Conservation (phyloP, 2,113 vertebrate genomes). For the Microcebus jonahi region DNA sequence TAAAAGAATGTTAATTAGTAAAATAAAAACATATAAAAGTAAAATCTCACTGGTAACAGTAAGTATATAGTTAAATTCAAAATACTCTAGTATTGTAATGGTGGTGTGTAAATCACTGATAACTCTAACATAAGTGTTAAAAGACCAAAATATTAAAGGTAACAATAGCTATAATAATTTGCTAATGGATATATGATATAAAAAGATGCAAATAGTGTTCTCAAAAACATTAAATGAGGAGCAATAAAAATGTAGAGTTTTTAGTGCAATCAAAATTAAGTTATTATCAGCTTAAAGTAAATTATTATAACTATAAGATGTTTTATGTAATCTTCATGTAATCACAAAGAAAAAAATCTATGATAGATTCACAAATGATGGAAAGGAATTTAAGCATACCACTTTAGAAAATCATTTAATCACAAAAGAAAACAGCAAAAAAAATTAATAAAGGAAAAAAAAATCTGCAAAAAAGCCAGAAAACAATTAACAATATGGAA, state of each 20-base stretch:
- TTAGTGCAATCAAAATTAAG: not conserved
- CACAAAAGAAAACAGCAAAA: not conserved
- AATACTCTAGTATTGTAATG: not conserved
- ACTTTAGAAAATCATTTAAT: not conserved
- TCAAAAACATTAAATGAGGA: not conserved
- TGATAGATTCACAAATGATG: not conserved
- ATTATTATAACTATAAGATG: not conserved
- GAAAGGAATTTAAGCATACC: not conserved
- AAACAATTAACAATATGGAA: not conserved
- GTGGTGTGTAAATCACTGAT: not conserved
- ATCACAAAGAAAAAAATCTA: not conserved
- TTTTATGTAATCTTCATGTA: not conserved
- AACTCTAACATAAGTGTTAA: not conserved
- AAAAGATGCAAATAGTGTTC: not conserved
- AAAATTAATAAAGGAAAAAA: not conserved
- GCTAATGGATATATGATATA: not conserved
- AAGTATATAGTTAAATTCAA: not conserved
- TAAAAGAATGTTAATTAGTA: not conserved
- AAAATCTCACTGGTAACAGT: no score
- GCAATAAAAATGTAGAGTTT: not conserved
- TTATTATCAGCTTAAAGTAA: not conserved
- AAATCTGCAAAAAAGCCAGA: not conserved
- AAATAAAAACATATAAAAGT: no score
- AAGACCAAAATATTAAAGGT: not conserved
- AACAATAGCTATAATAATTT: not conserved